Percentiles rank a stretch among this genome's conserved stretches.
Evolutionary conservation across 2,113 vertebrate species (phyloP).

Genomic region (Lonchura striata): DNA sequence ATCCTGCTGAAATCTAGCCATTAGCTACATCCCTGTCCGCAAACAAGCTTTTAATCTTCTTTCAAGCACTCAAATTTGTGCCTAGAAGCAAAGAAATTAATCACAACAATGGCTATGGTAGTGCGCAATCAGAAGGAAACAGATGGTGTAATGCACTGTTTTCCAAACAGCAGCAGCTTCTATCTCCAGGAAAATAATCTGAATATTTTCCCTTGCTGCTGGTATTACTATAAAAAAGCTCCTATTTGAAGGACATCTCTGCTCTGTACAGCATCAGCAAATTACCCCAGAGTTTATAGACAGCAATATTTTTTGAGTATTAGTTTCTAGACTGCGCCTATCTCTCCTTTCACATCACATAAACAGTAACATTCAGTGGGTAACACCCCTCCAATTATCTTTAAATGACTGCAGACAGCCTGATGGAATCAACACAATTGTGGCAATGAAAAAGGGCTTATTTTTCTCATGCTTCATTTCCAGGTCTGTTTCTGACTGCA

Average conservation of each 20-base stretch:
- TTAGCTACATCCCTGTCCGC: not conserved
- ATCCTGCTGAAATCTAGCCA: conserved; percentile 19
- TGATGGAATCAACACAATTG: not conserved
- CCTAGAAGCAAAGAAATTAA: conserved; percentile 62
- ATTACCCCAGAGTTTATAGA: not conserved
- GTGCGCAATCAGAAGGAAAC: conserved; percentile 59
- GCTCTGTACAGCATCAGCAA: not conserved
- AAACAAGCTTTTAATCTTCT: conserved; percentile 60
- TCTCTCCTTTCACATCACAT: not conserved
- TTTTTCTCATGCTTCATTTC: not conserved
- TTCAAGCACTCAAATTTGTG: conserved; percentile 51
- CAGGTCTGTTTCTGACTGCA: not conserved
- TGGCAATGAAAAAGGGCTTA: not conserved
- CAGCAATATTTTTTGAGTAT: not conserved
- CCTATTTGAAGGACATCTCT: not conserved
- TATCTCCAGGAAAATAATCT: conserved; percentile 42
- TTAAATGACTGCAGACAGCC: not conserved
- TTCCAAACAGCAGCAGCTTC: conserved; percentile 39
- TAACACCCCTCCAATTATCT: not conserved
- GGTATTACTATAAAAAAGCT: not conserved
- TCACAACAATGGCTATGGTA: conserved; percentile 31
- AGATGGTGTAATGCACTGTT: conserved; percentile 58
- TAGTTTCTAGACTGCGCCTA: not conserved
- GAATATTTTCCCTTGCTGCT: conserved; percentile 23
- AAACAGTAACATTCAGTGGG: not conserved